Percentiles rank a stretch among this genome's conserved stretches.
Conservation (phyloP, 2,113 vertebrate species). For the Microcebus lehilahytsara region DNA sequence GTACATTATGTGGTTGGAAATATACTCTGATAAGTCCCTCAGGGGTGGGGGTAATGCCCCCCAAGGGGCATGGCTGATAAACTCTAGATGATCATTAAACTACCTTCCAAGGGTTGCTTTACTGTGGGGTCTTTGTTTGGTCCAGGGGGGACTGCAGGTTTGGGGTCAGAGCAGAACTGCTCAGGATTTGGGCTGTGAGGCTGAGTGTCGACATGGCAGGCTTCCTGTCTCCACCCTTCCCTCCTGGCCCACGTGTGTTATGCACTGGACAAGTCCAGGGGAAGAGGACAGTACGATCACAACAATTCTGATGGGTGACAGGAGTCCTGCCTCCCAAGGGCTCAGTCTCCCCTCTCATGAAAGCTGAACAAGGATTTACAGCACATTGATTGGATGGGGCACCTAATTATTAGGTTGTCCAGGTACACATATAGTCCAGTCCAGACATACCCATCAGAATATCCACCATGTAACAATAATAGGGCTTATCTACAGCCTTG, state of each 20-base stretch:
- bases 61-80: neutral
- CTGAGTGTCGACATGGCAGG: neutral
- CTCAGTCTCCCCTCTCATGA: neutral
- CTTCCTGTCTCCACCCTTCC: neutral
- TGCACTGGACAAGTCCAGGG: neutral
- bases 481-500: neutral
- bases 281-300: neutral
- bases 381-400: too few relatives aligned
- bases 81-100: too few relatives aligned
- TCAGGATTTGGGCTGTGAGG: neutral
- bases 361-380: neutral
- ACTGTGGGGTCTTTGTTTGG: neutral
- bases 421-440: neutral
- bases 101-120: neutral
- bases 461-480: neutral
- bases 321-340: neutral
- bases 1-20: neutral
- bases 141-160: neutral
- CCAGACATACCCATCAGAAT: neutral
- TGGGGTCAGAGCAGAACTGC: neutral
- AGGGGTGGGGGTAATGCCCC: neutral
- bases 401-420: too few relatives aligned
- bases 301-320: neutral
- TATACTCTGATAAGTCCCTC: neutral
- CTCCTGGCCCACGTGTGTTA: neutral